These are phyloP conservation scores for Acrossocheilus wenchowensis DNA, from an alignment of 2,797 vertebrate genomes.

Conservation along the genomic window DNA sequence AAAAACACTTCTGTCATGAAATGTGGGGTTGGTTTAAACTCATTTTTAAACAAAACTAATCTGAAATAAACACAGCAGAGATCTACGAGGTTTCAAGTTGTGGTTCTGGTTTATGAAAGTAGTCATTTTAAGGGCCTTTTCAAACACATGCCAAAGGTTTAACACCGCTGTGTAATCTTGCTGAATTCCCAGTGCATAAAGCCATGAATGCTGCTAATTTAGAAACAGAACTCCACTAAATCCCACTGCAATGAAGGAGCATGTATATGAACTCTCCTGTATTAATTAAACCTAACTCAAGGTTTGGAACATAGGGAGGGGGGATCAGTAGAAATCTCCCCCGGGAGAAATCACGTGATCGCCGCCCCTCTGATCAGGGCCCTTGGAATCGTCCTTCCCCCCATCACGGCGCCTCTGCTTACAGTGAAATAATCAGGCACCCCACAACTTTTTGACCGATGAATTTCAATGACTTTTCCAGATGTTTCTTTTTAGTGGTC, in stretches of 20 bases:
- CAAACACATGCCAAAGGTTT: constrained; percentile 35
- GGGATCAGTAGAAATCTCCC: not conserved
- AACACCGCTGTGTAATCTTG: constrained; percentile 31
- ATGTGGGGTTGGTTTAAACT: not conserved
- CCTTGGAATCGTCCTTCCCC: not conserved
- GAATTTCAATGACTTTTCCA: not conserved
- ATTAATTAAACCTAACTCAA: constrained; percentile 17
- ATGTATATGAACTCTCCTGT: not conserved
- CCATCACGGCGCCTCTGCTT: not conserved
- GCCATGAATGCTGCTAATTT: constrained; percentile 26
- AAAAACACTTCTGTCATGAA: constrained; percentile 14
- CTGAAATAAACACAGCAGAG: constrained; percentile 25
- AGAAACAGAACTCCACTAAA: constrained; percentile 19
- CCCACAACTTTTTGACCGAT: not conserved
- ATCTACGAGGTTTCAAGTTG: constrained; percentile 17
- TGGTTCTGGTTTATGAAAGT: constrained; percentile 1
- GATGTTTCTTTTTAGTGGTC: not conserved
- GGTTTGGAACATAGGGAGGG: not conserved
- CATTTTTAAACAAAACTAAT: constrained; percentile 18
- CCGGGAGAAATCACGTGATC: not conserved
- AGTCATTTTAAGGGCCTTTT: constrained; percentile 29
- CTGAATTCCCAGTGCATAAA: constrained; percentile 26
- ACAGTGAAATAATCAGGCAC: not conserved
- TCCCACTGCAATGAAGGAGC: constrained; percentile 5
- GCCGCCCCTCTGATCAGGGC: not conserved